phyloP scores from a whole-genome alignment of 2,113 vertebrate genomes.

The Felis chaus region DNA sequence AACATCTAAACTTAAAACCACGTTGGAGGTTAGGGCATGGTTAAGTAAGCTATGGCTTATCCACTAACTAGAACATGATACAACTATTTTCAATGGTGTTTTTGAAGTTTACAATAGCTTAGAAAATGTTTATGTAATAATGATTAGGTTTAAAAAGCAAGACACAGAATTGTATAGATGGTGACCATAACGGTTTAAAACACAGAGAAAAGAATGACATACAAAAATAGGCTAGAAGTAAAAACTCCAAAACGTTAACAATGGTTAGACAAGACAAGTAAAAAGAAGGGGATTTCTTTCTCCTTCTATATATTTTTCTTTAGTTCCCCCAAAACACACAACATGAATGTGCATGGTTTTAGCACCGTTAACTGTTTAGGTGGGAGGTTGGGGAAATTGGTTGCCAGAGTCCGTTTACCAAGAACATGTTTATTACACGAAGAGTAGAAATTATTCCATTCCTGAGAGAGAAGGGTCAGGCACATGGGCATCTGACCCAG shows the following conservation, averaged over 20 bases:
- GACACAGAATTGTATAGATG: not conserved
- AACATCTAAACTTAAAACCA: not conserved
- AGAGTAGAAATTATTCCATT: not conserved
- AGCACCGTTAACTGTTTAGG: not conserved
- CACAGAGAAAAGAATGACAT: not conserved
- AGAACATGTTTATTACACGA: not conserved
- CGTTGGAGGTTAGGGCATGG: not conserved
- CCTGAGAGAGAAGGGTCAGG: not conserved
- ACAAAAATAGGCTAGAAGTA: not conserved
- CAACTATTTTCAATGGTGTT: not conserved
- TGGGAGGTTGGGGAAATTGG: not conserved
- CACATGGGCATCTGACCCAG: rapidly evolving
- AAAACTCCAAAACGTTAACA: not conserved
- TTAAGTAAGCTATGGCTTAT: not conserved
- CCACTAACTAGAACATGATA: not conserved
- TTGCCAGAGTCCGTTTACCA: not conserved
- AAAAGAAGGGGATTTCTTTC: not conserved
- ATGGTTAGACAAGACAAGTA: not conserved
- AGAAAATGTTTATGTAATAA: not conserved
- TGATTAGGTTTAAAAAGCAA: slow-evolving; percentile 19
- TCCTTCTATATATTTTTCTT: not conserved
- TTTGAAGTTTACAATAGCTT: slow-evolving; percentile 3
- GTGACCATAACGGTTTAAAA: not conserved
- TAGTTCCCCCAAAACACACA: not conserved
- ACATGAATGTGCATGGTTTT: not conserved